These are phyloP conservation scores for Gymnodraco acuticeps DNA, from an alignment of 2,797 vertebrate genomes.

Conservation along the genomic window DNA sequence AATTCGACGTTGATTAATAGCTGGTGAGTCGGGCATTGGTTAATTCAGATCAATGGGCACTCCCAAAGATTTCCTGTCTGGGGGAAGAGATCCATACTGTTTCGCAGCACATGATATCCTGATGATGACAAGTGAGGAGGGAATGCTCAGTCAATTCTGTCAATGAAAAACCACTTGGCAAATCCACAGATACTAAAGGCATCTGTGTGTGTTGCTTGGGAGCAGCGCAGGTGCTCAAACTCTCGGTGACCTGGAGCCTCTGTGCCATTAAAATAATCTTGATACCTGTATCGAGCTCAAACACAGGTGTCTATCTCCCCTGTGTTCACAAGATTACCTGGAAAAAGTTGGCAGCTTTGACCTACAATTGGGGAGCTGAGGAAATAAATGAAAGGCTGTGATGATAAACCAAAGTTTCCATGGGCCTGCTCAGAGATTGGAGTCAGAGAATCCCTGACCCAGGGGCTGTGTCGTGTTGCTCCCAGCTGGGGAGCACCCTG, in stretches of 20 bases:
- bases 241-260: conserved; percentile 31
- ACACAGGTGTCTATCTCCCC: conserved; percentile 57
- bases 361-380: conserved; percentile 28
- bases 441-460: conserved; percentile 62
- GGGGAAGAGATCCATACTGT: conserved; percentile 74
- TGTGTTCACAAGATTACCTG: conserved; percentile 50
- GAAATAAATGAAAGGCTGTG: conserved; percentile 43
- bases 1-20: conserved; percentile 80
- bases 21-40: conserved; percentile 54
- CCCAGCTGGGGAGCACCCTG: conserved; percentile 48
- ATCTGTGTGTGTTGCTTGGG: conserved; percentile 22
- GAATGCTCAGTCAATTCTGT: conserved; percentile 65
- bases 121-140: conserved; percentile 80
- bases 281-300: conserved; percentile 35
- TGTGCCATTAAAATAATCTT: conserved; percentile 35
- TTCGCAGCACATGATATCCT: conserved; percentile 76
- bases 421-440: conserved; percentile 39
- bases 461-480: conserved; percentile 37
- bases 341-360: conserved; percentile 30
- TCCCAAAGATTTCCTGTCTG: conserved; percentile 79
- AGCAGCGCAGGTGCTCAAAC: conserved; percentile 47
- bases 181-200: conserved; percentile 47
- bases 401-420: conserved; percentile 39
- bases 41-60: conserved; percentile 72
- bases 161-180: conserved; percentile 72